These are phyloP conservation scores for Nothoprocta pentlandii DNA, from an alignment of 2,113 vertebrate genomes.

Conservation along the genomic window DNA sequence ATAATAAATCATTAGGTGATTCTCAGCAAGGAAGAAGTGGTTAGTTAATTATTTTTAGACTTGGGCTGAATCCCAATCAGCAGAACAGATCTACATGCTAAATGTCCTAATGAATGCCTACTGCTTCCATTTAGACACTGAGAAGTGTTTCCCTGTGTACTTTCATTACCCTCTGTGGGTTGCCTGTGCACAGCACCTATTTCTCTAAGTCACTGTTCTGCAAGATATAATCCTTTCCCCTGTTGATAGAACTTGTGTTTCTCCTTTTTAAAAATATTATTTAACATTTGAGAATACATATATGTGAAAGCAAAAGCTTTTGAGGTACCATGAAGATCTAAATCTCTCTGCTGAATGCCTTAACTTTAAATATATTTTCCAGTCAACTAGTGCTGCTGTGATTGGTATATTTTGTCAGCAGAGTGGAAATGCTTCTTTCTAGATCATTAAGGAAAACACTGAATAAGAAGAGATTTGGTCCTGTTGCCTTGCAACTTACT, in stretches of 20 bases:
- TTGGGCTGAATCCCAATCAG: background rate
- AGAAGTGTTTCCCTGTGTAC: background rate
- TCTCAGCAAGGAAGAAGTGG: background rate
- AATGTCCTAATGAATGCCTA: background rate
- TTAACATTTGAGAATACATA: background rate
- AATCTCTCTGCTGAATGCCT: background rate
- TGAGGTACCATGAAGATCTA: background rate
- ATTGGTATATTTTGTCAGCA: background rate
- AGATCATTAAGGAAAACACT: no score
- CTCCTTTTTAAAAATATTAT: background rate
- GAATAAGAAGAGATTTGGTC: no score
- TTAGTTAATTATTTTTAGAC: background rate
- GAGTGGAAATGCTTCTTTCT: background rate
- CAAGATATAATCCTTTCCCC: rapidly evolving
- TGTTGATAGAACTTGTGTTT: background rate
- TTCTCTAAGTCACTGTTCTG: background rate
- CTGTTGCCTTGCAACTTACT: no score
- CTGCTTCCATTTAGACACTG: background rate
- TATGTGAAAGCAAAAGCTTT: background rate
- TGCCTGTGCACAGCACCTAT: no score
- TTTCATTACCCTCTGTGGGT: background rate
- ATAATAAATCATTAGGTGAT: background rate
- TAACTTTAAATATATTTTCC: background rate
- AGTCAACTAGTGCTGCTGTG: background rate
- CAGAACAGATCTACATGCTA: background rate